These are phyloP conservation scores for Branchipolynoe longqiensis DNA, from an alignment of 2,888 invertebrate genomes.

Conservation along the genomic window DNA sequence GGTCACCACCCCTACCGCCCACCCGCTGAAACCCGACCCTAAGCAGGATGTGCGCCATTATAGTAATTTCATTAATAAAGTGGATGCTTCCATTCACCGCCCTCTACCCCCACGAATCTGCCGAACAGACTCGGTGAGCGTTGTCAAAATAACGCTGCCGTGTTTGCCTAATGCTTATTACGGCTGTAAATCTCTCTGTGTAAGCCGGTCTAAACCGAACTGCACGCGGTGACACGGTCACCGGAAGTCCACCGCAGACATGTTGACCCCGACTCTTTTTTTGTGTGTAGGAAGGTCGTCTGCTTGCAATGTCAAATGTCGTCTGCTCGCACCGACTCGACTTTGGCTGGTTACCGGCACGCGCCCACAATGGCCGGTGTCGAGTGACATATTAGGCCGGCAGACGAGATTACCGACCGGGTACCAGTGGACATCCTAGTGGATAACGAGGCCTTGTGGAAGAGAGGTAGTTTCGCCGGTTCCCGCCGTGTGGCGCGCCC, in stretches of 20 bases:
- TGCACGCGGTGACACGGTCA: constrained; percentile 15
- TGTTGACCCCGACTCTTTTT: constrained; percentile 9
- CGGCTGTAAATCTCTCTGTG: constrained; percentile 19
- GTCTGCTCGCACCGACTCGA: constrained; percentile 4
- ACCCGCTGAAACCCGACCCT: constrained; percentile 18
- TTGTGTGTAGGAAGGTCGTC: not conserved
- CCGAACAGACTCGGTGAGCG: too few relatives aligned
- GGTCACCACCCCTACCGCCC: not conserved
- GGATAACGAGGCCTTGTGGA: constrained; percentile 16
- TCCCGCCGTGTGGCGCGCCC: too few relatives aligned
- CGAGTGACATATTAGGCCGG: constrained; percentile 32
- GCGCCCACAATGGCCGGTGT: constrained; percentile 47
- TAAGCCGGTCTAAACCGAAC: constrained; percentile 31
- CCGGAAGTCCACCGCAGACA: not conserved
- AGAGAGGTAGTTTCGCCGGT: constrained; percentile 1
- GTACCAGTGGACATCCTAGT: constrained; percentile 15
- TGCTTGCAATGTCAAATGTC: not conserved
- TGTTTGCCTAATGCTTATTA: constrained; percentile 48
- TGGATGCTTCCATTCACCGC: constrained; percentile 18
- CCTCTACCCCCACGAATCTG: too few relatives aligned
- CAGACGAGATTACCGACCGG: constrained; percentile 7
- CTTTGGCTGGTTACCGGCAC: not conserved
- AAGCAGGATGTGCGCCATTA: constrained; percentile 48
- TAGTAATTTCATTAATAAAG: constrained; percentile 51
- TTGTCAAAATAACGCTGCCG: constrained; percentile 28